Evolutionary conservation across 2,888 invertebrate species (phyloP), one percentile per base, ranked within the genome.

Genomic region (Melipona bicolor): DNA sequence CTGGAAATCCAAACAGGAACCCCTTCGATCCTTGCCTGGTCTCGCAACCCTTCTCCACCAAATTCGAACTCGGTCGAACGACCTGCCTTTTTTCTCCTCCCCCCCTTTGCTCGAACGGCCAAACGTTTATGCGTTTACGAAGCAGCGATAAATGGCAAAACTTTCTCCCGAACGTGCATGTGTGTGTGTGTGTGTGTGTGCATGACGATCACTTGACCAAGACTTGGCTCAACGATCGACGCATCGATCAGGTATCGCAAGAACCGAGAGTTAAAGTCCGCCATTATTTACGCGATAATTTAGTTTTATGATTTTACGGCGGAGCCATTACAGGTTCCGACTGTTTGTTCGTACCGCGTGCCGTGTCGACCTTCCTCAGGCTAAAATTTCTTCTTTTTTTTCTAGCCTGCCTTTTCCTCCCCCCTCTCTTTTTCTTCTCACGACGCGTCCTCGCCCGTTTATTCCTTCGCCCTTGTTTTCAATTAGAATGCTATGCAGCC

Each of bases 301-400:
- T 92, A 92, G 93, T 92, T 92, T 92, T 88, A 92, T 92, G 90
- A 92, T 89, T 93, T 93, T 90, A 89, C 75, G 88, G 83, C 82
- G 54, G 56, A 19, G 78, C 81, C 82, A 89, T 91, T 90, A 89
- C 86, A 81, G 87, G 77, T 78, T 71, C 52, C 49, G 79, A 78
- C 65, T 56, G 13, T 77, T 75, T 67, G 81, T 84, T 85, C 85
- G 85, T 27, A 52, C 52, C 6, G 9, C 27, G 61, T 88, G 82
- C 73, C 52, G 61, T 24, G 49, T 15, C 71, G 84, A 73, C 81
- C 83, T 85, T 79, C 82, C 52, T 76, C 72, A 43, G 56, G 32
- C 54, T 67, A 36, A 56, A 52, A 79, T 75, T 81, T 61, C 81
- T 49, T 70, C 74, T 72, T 50, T 68, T 19, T 52, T 19, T 62